Evolutionary conservation across 2,797 vertebrate species (phyloP).

Genomic region (Gymnodraco acuticeps): DNA sequence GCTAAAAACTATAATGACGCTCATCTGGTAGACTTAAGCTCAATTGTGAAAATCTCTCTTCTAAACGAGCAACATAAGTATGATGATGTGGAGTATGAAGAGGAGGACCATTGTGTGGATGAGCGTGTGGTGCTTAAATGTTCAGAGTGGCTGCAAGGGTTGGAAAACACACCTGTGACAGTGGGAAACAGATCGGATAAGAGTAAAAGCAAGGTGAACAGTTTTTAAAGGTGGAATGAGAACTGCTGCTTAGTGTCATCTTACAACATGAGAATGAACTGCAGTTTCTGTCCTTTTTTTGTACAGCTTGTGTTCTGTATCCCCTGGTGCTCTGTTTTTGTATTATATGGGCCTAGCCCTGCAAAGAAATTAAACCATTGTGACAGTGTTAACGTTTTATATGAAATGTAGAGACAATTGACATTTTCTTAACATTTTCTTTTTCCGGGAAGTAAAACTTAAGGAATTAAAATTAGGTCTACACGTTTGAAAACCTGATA

Average conservation of each 20-base stretch:
- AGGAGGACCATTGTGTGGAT: conserved; percentile 72
- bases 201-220: conserved; percentile 41
- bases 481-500: too few species aligned
- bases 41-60: conserved; percentile 87
- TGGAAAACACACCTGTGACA: conserved; percentile 82
- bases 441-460: background rate
- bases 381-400: background rate
- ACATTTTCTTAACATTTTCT: background rate
- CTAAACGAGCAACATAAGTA: conserved; percentile 88
- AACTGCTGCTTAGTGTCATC: background rate
- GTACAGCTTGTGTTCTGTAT: background rate
- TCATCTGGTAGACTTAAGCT: conserved; percentile 67
- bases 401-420: background rate
- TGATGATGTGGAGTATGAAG: conserved; percentile 92
- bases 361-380: background rate
- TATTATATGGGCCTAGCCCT: background rate
- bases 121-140: conserved; percentile 88
- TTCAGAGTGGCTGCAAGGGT: conserved; percentile 90
- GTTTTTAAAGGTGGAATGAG: conserved; percentile 43
- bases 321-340: background rate
- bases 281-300: background rate
- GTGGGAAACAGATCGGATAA: conserved; percentile 39
- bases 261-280: background rate
- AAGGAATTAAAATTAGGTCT: too few species aligned
- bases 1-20: conserved; percentile 15